phyloP scores from a whole-genome alignment of 2,113 vertebrate genomes.

The Podarcis cretensis region DNA sequence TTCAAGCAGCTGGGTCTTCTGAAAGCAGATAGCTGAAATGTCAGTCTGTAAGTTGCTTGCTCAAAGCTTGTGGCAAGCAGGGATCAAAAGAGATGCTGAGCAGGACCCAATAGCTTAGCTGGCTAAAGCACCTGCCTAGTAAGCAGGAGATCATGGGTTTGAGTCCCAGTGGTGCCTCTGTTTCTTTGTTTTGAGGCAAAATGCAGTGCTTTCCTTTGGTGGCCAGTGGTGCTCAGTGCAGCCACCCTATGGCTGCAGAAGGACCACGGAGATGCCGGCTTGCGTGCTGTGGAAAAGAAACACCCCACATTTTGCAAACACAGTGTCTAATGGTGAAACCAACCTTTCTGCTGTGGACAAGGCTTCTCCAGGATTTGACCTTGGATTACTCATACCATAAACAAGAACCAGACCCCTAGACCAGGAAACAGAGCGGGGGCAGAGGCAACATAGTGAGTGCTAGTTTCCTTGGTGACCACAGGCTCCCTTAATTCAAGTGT shows the following conservation, averaged over 20 bases:
- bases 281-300: too few relatives aligned
- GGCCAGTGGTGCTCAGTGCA: neutral
- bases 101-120: neutral
- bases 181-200: neutral
- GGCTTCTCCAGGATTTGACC: neutral
- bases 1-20: neutral
- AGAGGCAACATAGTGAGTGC: too few relatives aligned
- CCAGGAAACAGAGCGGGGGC: too few relatives aligned
- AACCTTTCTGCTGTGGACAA: neutral
- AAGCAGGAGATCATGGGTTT: neutral
- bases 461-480: too few relatives aligned
- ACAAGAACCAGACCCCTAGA: too few relatives aligned
- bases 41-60: neutral
- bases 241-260: neutral
- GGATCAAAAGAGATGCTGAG: neutral
- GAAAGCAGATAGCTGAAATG: neutral
- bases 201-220: too few relatives aligned
- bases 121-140: neutral
- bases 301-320: too few relatives aligned
- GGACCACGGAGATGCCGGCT: too few relatives aligned
- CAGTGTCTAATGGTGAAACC: neutral
- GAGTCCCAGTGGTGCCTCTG: neutral
- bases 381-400: too few relatives aligned
- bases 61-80: neutral
- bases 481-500: too few relatives aligned